A percentile compares a stretch with the other conserved stretches of the same genome.
phyloP scores from a whole-genome alignment of 1,140 invertebrate genomes.

The Lepidotrigona ventralis region DNA sequence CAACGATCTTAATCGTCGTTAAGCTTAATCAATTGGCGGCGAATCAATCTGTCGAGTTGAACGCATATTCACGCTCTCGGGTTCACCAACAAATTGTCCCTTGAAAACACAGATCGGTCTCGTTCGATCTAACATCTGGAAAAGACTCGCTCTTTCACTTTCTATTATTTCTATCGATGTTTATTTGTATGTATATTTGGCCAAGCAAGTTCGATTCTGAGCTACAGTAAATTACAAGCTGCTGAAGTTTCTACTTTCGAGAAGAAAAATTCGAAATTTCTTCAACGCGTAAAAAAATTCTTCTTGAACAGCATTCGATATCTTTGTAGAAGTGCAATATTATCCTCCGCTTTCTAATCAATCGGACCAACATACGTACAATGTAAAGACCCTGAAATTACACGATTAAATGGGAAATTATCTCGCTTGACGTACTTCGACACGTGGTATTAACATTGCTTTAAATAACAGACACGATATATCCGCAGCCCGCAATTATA shows the following conservation, averaged over 20 bases:
- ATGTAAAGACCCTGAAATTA: not conserved
- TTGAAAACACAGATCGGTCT: not conserved
- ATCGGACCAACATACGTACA: not conserved
- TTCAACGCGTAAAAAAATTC: not conserved
- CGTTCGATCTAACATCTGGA: not conserved
- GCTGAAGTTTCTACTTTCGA: too few species aligned
- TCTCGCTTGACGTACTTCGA: not conserved
- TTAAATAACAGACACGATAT: not conserved
- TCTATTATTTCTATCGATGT: not conserved
- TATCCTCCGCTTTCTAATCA: not conserved
- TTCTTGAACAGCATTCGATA: not conserved
- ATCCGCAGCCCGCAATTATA: not conserved
- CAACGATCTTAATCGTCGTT: constrained; percentile 57
- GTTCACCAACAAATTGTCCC: not conserved
- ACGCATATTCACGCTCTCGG: not conserved
- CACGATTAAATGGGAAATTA: not conserved
- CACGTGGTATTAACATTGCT: not conserved
- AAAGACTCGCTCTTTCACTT: not conserved
- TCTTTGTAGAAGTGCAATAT: not conserved
- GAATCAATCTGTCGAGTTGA: constrained; percentile 31
- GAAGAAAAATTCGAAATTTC: too few species aligned
- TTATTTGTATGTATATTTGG: constrained; percentile 18
- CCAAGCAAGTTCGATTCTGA: not conserved
- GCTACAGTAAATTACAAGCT: not conserved
- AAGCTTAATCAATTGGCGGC: constrained; percentile 56